Evolutionary conservation across 2,888 invertebrate genomes (phyloP).

Genomic region (Lasioglossum zephyrum): DNA sequence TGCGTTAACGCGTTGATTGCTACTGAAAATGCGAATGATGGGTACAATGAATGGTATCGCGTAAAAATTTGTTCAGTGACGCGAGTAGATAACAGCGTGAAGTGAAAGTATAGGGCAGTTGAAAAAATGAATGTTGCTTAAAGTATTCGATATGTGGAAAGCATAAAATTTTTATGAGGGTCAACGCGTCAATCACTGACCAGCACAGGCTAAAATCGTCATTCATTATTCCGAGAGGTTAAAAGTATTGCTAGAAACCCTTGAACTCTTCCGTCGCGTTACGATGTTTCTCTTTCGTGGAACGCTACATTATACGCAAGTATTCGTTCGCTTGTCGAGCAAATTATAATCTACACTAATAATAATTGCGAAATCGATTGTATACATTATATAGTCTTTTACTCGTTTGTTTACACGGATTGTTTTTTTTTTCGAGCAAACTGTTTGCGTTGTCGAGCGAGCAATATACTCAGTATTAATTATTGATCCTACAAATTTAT

Average conservation of each 20-base stretch:
- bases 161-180: background rate
- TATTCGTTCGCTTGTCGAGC: background rate
- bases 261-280: background rate
- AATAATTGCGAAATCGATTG: background rate
- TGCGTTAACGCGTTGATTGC: background rate
- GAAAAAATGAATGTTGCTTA: background rate
- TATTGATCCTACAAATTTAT: too few relatives aligned
- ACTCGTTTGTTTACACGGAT: too few relatives aligned
- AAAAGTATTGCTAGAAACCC: background rate
- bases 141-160: background rate
- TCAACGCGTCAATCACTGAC: background rate
- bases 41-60: background rate
- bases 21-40: background rate
- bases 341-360: background rate
- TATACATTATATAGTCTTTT: background rate
- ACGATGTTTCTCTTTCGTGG: background rate
- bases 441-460: too few relatives aligned
- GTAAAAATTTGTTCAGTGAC: background rate
- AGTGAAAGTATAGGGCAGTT: background rate
- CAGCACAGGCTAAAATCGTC: background rate
- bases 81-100: background rate
- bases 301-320: background rate
- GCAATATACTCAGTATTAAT: too few relatives aligned
- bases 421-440: too few relatives aligned
- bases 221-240: slow-evolving; percentile 4